Percentiles rank a stretch among this genome's conserved stretches.
These are phyloP conservation scores for Leptinotarsa tumamoca DNA, from an alignment of 2,888 invertebrate species.

Conservation along the genomic window DNA sequence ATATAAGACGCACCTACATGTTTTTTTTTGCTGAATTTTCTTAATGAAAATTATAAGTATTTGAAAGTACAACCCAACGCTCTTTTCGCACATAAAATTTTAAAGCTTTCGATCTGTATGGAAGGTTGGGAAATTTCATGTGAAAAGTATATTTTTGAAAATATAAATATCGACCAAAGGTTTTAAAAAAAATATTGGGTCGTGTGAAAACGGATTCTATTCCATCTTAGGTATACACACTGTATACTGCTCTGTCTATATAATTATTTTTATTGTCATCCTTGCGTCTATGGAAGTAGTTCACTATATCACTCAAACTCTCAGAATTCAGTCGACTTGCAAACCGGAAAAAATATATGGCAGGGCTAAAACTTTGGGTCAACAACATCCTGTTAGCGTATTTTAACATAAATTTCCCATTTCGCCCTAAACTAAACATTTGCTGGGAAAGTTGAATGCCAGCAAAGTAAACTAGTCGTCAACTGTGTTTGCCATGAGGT, in stretches of 20 bases:
- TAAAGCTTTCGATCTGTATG: too few relatives aligned
- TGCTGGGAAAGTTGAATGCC: constrained; percentile 58
- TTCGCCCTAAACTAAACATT: constrained; percentile 61
- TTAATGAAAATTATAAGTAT: too few relatives aligned
- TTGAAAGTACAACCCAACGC: too few relatives aligned
- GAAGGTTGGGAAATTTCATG: too few relatives aligned
- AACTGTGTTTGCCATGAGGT: constrained; percentile 52
- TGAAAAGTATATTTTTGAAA: too few relatives aligned
- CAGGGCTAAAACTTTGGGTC: constrained; percentile 58
- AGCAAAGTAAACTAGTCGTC: constrained; percentile 57
- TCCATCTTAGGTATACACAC: background rate
- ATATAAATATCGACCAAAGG: too few relatives aligned
- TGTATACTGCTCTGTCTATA: background rate
- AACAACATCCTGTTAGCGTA: constrained; percentile 58
- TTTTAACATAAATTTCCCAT: constrained; percentile 62
- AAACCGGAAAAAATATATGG: constrained; percentile 53
- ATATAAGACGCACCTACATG: too few relatives aligned
- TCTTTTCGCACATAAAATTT: too few relatives aligned
- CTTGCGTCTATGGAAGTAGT: constrained; percentile 29
- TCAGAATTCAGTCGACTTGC: constrained; percentile 42
- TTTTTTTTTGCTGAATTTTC: too few relatives aligned
- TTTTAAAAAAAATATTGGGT: too few relatives aligned
- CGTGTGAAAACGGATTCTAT: too few relatives aligned
- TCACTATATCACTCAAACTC: constrained; percentile 42
- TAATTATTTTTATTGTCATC: background rate